These are phyloP conservation scores for Pteropus alecto DNA, from an alignment of 2,113 vertebrate genomes.

Conservation along the genomic window DNA sequence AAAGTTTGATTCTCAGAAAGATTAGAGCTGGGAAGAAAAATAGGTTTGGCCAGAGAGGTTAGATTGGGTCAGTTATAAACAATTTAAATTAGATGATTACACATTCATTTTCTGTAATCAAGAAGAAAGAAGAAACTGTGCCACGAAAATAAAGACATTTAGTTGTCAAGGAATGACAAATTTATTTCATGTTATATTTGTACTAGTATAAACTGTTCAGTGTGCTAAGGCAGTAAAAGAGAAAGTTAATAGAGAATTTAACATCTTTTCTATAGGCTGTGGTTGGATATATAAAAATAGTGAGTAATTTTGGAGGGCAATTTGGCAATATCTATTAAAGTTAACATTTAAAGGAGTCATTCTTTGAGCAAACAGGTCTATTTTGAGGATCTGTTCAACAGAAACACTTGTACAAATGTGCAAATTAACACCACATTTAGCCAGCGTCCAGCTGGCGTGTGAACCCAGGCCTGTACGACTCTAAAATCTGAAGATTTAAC, in stretches of 20 bases:
- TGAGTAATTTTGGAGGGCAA: not conserved
- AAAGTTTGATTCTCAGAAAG: not conserved
- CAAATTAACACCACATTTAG: not conserved
- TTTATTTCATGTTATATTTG: not conserved
- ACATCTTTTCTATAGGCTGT: not conserved
- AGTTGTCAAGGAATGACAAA: not conserved
- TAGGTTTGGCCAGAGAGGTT: not conserved
- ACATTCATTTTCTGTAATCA: slow-evolving; percentile 22
- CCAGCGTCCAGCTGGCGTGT: not conserved
- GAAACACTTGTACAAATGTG: not conserved
- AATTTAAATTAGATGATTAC: not conserved
- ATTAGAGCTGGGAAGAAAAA: not conserved
- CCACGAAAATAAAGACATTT: not conserved
- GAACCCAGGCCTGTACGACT: not conserved
- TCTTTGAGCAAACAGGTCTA: not conserved
- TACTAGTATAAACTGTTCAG: not conserved
- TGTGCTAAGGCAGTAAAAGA: not conserved
- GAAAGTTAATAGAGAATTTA: slow-evolving; percentile 11
- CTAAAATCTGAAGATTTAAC: not conserved
- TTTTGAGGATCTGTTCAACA: not conserved
- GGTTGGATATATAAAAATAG: not conserved
- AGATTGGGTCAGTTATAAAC: not conserved
- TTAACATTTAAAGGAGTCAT: not conserved
- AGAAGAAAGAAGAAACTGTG: not conserved
- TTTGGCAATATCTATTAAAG: not conserved